A percentile compares a stretch with the other conserved stretches of the same genome.
phyloP scores from a whole-genome alignment of 2,113 vertebrate genomes.

The Cinclus cinclus region DNA sequence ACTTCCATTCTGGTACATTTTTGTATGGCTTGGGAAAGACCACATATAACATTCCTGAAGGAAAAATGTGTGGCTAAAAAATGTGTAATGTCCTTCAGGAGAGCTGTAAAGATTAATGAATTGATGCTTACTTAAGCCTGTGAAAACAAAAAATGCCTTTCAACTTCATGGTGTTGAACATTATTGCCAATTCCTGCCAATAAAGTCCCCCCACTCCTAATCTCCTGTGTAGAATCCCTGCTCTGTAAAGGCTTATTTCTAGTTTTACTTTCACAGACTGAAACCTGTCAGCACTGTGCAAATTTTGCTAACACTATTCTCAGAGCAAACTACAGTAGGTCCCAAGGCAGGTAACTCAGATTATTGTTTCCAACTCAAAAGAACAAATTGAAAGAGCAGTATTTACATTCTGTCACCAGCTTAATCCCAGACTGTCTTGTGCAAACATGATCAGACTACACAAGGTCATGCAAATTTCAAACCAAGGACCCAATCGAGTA shows the following conservation, averaged over 20 bases:
- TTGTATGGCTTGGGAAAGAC: neutral
- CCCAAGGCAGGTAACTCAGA: neutral
- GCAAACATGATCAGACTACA: neutral
- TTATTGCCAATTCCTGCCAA: neutral
- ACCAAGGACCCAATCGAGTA: neutral
- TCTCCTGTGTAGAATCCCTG: neutral
- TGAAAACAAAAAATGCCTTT: neutral
- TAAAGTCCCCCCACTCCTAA: neutral
- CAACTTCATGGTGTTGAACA: neutral
- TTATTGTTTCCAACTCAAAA: neutral
- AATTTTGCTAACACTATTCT: neutral
- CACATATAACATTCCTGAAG: neutral
- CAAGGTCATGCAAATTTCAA: neutral
- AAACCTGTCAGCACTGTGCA: neutral
- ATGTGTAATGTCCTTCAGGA: neutral
- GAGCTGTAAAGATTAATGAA: neutral
- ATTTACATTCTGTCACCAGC: neutral
- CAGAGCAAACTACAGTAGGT: neutral
- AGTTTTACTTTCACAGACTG: neutral
- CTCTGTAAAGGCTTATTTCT: neutral
- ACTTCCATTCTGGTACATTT: neutral
- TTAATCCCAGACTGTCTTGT: neutral
- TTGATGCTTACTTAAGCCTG: neutral
- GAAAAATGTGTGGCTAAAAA: neutral
- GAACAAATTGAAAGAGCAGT: neutral